A percentile compares a stretch with the other conserved stretches of the same genome.
Conservation (phyloP, 2,888 invertebrate species). For the Brachypalpus laphriformis region DNA sequence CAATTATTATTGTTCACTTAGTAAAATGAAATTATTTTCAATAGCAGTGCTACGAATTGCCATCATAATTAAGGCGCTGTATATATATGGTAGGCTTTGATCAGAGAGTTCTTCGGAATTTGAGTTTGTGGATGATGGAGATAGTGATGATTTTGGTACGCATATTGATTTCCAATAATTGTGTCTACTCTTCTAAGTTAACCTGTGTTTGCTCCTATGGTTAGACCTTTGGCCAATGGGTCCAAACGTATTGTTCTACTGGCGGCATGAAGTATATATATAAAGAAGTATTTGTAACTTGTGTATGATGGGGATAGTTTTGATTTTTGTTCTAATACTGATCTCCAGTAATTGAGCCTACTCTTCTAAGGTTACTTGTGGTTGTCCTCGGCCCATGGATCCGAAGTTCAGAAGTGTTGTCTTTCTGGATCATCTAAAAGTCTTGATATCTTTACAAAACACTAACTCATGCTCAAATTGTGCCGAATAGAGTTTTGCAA, state of each 20-base stretch:
- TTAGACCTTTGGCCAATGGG: too few species aligned
- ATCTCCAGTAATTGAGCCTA: too few species aligned
- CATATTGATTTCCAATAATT: too few species aligned
- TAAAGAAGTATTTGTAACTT: too few species aligned
- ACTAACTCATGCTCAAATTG: constrained; percentile 88
- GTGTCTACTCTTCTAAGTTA: too few species aligned
- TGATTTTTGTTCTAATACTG: too few species aligned
- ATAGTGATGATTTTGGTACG: too few species aligned
- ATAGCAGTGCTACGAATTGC: constrained; percentile 99
- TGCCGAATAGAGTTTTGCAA: constrained; percentile 91
- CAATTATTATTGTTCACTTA: constrained; percentile 98
- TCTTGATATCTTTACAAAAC: constrained; percentile 97
- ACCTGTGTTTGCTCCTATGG: too few species aligned
- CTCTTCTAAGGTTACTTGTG: constrained; percentile 92
- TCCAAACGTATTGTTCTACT: too few species aligned
- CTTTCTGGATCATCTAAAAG: constrained; percentile 99
- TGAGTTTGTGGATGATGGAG: too few species aligned
- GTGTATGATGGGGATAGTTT: too few species aligned
- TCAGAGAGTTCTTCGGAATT: constrained; percentile 37
- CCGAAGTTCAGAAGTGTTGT: constrained; percentile 99
- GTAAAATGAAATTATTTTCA: constrained; percentile 98
- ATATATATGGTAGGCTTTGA: constrained; percentile 92
- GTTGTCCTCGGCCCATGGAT: constrained; percentile 95
- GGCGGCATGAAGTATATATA: too few species aligned
- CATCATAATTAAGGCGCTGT: constrained; percentile 99